Evolutionary conservation across 2,888 invertebrate genomes (phyloP).

Genomic region (Agonopterix arenella): DNA sequence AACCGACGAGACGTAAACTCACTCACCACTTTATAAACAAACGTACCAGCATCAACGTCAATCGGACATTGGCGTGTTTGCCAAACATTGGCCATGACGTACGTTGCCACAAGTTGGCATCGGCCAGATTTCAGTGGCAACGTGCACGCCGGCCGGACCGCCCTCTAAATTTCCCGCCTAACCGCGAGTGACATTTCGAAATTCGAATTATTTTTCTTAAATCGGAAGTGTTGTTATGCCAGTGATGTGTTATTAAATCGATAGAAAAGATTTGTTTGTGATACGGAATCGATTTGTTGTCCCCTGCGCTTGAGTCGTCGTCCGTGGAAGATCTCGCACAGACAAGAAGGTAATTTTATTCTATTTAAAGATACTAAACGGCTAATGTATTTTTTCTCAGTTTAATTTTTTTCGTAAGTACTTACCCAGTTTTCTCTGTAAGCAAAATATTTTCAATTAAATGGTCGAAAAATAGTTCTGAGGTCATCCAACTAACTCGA

Average conservation of each 20-base stretch:
- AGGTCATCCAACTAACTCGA: too few relatives aligned
- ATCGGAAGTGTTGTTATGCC: constrained; percentile 21
- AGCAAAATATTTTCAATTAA: too few relatives aligned
- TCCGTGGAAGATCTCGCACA: constrained; percentile 26
- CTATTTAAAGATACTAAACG: constrained; percentile 10
- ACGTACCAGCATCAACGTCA: constrained; percentile 20
- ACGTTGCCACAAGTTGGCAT: constrained; percentile 30
- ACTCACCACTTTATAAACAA: constrained; percentile 33
- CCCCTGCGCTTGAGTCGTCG: neutral
- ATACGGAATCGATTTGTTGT: constrained; percentile 18
- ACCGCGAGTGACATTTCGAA: constrained; percentile 51
- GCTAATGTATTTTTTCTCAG: constrained; percentile 3
- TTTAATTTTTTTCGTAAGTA: constrained; percentile 3
- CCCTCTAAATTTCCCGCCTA: constrained; percentile 48
- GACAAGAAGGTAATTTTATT: constrained; percentile 32
- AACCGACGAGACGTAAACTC: constrained; percentile 33
- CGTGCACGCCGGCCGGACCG: constrained; percentile 52
- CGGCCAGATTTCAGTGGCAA: constrained; percentile 52
- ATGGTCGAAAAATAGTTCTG: too few relatives aligned
- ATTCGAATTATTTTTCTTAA: constrained; percentile 20
- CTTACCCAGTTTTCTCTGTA: too few relatives aligned
- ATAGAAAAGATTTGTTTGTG: constrained; percentile 20
- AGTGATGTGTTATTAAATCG: constrained; percentile 28
- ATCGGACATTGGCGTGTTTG: constrained; percentile 31
- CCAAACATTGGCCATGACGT: constrained; percentile 30